A percentile compares a stretch with the other conserved stretches of the same genome.
These are phyloP conservation scores for Papilio glaucus DNA, from an alignment of 1,140 invertebrate genomes.

Conservation along the genomic window DNA sequence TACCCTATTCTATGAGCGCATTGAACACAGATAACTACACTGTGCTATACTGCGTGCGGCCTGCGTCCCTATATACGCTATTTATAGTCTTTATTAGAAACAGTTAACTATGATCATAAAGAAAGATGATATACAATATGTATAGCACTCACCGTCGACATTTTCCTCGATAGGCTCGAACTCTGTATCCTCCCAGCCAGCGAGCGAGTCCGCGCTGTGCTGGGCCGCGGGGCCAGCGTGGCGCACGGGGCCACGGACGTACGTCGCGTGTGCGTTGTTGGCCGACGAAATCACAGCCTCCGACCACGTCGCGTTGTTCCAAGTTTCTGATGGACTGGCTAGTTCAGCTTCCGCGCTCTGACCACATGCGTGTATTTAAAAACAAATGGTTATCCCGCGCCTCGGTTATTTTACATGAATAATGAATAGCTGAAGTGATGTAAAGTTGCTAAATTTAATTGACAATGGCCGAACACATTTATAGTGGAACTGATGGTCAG, in stretches of 20 bases:
- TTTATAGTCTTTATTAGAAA: no score
- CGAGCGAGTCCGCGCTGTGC: conserved; percentile 84
- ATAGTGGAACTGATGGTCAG: no score
- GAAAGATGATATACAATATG: background rate
- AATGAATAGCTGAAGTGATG: conserved; percentile 53
- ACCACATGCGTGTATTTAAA: conserved; percentile 26
- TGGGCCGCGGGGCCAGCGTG: conserved; percentile 76
- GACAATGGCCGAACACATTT: no score
- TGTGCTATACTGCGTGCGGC: no score
- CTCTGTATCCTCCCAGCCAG: conserved; percentile 91
- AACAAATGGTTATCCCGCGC: no score
- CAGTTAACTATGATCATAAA: no score
- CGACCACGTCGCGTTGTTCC: conserved; percentile 81
- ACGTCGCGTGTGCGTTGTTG: conserved; percentile 77
- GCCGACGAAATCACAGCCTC: conserved; percentile 64
- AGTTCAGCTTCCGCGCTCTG: conserved; percentile 81
- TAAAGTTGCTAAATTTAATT: no score
- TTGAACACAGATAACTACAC: no score
- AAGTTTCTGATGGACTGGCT: conserved; percentile 82
- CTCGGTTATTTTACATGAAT: no score
- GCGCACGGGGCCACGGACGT: conserved; percentile 58
- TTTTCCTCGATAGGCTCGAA: conserved; percentile 90
- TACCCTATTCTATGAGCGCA: no score
- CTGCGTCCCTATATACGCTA: no score
- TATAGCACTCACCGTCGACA: conserved; percentile 57